Base-by-base conservation (phyloP, 2,113 vertebrate genomes). In the Charadrius vociferus region DNA sequence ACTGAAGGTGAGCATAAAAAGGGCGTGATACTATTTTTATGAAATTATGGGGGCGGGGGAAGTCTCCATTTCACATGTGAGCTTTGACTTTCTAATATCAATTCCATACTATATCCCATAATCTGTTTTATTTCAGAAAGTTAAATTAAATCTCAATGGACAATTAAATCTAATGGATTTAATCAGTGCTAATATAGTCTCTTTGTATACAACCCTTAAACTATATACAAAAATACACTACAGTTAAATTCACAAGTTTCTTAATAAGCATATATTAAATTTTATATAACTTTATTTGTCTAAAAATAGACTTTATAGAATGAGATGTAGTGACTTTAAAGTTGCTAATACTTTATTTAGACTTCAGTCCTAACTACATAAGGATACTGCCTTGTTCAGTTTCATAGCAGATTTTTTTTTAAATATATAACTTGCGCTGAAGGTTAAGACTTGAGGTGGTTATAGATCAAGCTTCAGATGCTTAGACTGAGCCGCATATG, bases 1-100 rank as follows among this genome's bases (percentile, higher is more conserved):
- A 97, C 98, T 99, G 68, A 99, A 99, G 99, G 99, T 99, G 88
- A 95, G 92, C 34, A 50, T 95, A 50, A 53, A 80, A 93, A 70
- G 30, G 63, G 9, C 6, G 1, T 88, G 23, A 10, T 72, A 37
- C 1, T 58, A 20, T 19, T 47, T 73, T 41, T 43, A 65, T 34
- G 7, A 39, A 83, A 37, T 58, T 36, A 17, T 23, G 50, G 17
- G 56, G 56, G 30, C 21, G n/a, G 15, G 26, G 37, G 14, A 29
- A 17, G 9, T 61, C 14, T 77, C 14, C 9, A n/a, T 84, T 67
- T 91, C 26, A 37, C 8, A 3, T 59, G 9, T 47, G 22, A 85
- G 12, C 34, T 89, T 18, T 70, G 18, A 2, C 53, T 55, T 55
- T 55, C 53, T 55, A 55, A 55, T 55, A 55, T 30, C 16, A 18